A percentile compares a stretch with the other conserved stretches of the same genome.
Conservation (phyloP, 2,888 invertebrate genomes). For the Dryobota labecula region DNA sequence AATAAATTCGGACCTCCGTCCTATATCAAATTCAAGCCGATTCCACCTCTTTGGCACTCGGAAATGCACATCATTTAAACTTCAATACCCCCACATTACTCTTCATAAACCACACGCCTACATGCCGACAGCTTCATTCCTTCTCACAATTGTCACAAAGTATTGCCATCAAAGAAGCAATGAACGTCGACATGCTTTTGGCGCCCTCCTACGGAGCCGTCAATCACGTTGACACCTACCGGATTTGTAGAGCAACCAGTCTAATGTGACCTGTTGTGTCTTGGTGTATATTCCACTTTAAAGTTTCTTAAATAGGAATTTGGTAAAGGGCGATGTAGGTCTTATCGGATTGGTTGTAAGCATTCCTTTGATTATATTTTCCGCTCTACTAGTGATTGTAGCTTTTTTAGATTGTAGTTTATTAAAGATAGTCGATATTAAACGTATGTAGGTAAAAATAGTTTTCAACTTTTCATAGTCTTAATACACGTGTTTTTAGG, state of each 20-base stretch:
- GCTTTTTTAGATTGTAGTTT: no score
- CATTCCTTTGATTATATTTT: background rate
- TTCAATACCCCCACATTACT: constrained; percentile 5
- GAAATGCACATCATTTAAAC: constrained; percentile 18
- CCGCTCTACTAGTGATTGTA: background rate
- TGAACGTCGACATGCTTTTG: constrained; percentile 63
- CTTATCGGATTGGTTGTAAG: background rate
- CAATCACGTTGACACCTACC: constrained; percentile 74
- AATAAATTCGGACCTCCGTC: background rate
- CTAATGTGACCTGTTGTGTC: constrained; percentile 3
- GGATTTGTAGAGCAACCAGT: constrained; percentile 41
- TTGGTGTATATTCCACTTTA: background rate
- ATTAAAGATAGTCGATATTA: no score
- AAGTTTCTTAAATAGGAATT: background rate
- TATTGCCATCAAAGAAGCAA: constrained; percentile 58
- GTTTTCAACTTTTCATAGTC: no score
- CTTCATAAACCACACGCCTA: constrained; percentile 23
- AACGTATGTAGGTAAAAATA: no score
- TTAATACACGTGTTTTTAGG: no score
- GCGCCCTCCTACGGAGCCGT: constrained; percentile 71
- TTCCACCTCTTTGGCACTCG: background rate
- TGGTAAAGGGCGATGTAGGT: background rate
- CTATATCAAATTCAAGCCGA: background rate
- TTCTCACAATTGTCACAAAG: constrained; percentile 56
- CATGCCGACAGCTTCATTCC: constrained; percentile 32